Conservation (phyloP, 2,113 vertebrate genomes). For the Neopipo cinnamomea region DNA sequence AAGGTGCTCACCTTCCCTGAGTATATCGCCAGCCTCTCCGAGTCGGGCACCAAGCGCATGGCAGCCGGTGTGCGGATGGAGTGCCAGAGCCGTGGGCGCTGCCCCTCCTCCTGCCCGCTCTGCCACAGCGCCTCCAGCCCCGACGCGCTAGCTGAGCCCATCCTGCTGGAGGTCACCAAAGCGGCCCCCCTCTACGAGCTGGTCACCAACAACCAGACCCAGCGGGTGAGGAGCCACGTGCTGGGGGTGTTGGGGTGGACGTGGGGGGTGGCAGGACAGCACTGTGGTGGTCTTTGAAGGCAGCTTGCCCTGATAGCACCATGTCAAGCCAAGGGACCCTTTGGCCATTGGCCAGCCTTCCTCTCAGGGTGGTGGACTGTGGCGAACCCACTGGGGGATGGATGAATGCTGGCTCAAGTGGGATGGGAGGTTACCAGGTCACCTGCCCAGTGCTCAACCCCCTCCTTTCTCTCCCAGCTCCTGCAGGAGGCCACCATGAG, state of each 20-base stretch:
- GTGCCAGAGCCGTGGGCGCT: conserved; percentile 91
- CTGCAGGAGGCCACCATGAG: conserved; percentile 98
- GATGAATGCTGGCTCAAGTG: not conserved
- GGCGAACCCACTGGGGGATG: not conserved
- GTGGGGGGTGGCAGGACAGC: not conserved
- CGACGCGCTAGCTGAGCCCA: conserved; percentile 79
- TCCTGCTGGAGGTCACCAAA: conserved; percentile 93
- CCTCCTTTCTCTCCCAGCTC: conserved; percentile 73
- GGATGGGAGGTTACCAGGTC: not conserved
- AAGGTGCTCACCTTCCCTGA: conserved; percentile 92
- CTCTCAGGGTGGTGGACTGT: not conserved
- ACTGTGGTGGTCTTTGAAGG: rapidly evolving
- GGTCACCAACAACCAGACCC: conserved; percentile 93
- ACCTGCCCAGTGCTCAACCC: not conserved
- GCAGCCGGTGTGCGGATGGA: conserved; percentile 92
- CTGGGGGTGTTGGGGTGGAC: not conserved
- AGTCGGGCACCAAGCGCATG: conserved; percentile 90
- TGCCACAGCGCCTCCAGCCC: conserved; percentile 84
- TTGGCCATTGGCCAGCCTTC: not conserved
- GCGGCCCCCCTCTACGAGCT: conserved; percentile 92
- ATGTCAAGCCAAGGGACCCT: rapidly evolving
- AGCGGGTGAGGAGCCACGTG: conserved; percentile 78
- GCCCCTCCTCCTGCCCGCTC: conserved; percentile 90
- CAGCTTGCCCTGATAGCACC: not conserved
- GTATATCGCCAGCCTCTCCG: conserved; percentile 91